Base-by-base conservation (phyloP, 2,797 vertebrate species). In the Glossophaga mutica region DNA sequence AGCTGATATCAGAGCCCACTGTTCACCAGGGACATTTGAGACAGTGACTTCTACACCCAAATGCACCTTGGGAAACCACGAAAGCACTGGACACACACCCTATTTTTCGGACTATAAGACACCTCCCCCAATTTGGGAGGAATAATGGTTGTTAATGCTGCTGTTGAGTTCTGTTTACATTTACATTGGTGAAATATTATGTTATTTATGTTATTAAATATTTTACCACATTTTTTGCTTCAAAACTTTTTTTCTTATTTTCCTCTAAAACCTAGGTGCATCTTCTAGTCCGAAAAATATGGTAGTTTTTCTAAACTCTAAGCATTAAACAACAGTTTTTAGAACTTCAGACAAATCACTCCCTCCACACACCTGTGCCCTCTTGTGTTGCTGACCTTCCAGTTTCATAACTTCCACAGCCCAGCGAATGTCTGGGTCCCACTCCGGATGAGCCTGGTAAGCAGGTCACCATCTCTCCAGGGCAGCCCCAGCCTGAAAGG, bases 341-440 rank as follows among this genome's bases (percentile, higher is more conserved):
- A 71, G 52, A 65, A 57, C 37, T 42, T 91, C n/a, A 22, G 6
- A 59, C 32, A 32, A 50, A 67, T 22, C 42, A 1, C 0, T 39
- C 24, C 6, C 18, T 70, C 44, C 57, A 18, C 21, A 34, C 1
- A 16, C 24, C 14, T 7, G 37, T 6, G 7, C 5, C 39, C 1
- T 7, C 7, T 9, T 11, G 0, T 6, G 10, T 50, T 1, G 24
- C 24, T 3, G 6, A 2, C 39, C 29, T 84, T 48, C 59, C 68
- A 34, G 32, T 37, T 26, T 62, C n/a, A 0, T 44, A 2, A 18
- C 62, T 70, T 67, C 48, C 12, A 6, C 1, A 62, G 48, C 24
- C 83, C 32, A 65, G 29, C 37, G 37, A 5, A 68, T 9, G 19
- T 22, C 52, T 48, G 42, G 5, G 14, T 42, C 29, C n/a, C 16